Base-by-base conservation (phyloP, 2,113 vertebrate genomes). In the Syngnathus scovelli region DNA sequence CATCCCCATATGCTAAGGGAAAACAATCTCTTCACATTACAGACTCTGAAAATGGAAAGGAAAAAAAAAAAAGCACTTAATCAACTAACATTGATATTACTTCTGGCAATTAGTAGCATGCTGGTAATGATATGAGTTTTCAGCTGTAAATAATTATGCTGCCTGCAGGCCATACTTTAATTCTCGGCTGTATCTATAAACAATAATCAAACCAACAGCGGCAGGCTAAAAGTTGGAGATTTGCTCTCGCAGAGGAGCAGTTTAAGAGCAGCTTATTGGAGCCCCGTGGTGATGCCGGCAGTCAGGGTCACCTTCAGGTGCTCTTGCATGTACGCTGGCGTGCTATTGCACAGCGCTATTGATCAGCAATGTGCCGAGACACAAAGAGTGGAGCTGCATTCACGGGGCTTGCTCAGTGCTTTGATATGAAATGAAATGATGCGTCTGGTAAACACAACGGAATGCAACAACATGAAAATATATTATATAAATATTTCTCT, bases 81-180 rank as follows among this genome's bases (percentile, higher is more conserved):
- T 96, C 94, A 95, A 93, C 94, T 94, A 96, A 97, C 94, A 96
- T 93, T 96, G 94, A 95, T 96, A 96, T 95, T 95, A 98, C 94
- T 95, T 96, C 93, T 96, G 95, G 94, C 94, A 98, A 98, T 98
- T 99, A 98, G 94, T 92, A 94, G 91, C 93, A 93, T 76, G 91
- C 95, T 98, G 95, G 95, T 97, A 98, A 96, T 94, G 94, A 95
- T 96, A 96, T 94, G 95, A 96, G 94, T 95, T 95, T 96, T 97
- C 95, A 95, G 95, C 95, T 98, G 95, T 98, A 98, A 98, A 98
- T 96, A 97, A 98, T 96, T 95, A 96, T 79, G 83, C 92, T 93
- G 95, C 95, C 96, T 94, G 90, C 93, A 91, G 96, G 96, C 94
- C 89, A 94, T 92, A 92, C 93, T 96, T 96, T 98, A 94, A 96